phyloP scores from a whole-genome alignment of 2,113 vertebrate species.

The Lonchura striata region DNA sequence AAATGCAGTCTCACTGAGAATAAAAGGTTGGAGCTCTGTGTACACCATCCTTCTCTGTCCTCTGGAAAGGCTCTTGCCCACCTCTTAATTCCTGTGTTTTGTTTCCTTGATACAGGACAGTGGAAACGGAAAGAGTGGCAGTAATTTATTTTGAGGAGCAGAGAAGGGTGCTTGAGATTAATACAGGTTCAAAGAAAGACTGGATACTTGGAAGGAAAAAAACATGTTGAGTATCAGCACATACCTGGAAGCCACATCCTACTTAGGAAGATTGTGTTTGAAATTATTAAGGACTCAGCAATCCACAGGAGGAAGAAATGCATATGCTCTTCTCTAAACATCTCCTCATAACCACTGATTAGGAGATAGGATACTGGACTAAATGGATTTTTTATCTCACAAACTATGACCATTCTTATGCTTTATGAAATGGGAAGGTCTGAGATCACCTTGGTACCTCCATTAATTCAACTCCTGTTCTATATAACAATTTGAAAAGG shows the following conservation, averaged over 20 bases:
- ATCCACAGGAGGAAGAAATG: neutral
- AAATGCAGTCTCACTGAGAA: neutral
- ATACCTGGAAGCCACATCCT: neutral
- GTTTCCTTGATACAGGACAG: neutral
- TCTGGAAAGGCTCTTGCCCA: neutral
- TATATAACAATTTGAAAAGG: neutral
- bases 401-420: neutral
- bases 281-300: neutral
- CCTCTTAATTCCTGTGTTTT: neutral
- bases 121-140: neutral
- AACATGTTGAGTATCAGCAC: neutral
- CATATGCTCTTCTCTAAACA: neutral
- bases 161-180: neutral
- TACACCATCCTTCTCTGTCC: neutral
- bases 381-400: neutral
- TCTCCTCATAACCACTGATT: neutral
- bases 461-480: neutral
- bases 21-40: neutral
- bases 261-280: neutral
- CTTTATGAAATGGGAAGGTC: neutral
- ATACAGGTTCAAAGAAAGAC: neutral
- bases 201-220: neutral
- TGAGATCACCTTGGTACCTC: neutral
- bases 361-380: neutral
- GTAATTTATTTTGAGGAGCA: neutral